Percentiles rank a stretch among this genome's conserved stretches.
phyloP scores from a whole-genome alignment of 1,140 invertebrate genomes.

The Drusus annulatus region DNA sequence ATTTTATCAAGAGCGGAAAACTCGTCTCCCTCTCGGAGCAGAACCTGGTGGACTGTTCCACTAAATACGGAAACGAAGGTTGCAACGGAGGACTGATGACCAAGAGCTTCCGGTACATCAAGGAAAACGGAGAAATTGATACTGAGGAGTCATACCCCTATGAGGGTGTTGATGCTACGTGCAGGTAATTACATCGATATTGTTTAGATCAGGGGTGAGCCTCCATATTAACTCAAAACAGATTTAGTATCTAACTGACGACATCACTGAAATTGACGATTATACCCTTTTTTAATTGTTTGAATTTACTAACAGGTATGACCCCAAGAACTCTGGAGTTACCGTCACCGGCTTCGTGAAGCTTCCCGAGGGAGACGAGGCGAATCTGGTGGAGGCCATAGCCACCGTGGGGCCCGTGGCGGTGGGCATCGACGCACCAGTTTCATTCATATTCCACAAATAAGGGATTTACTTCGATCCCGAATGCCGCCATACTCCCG shows the following conservation, averaged over 20 bases:
- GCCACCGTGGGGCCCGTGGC: constrained; percentile 91
- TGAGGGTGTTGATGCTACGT: constrained; percentile 82
- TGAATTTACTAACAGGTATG: constrained; percentile 74
- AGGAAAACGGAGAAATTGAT: constrained; percentile 90
- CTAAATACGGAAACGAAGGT: constrained; percentile 93
- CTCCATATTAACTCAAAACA: too few relatives aligned
- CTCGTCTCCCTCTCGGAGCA: constrained; percentile 96
- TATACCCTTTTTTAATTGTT: too few relatives aligned
- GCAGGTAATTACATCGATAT: too few relatives aligned
- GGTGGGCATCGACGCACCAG: constrained; percentile 93
- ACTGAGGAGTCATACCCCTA: constrained; percentile 94
- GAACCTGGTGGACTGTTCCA: constrained; percentile 96
- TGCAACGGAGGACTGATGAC: constrained; percentile 98
- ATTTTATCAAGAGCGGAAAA: constrained; percentile 87
- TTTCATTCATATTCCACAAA: constrained; percentile 78
- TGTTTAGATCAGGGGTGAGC: too few relatives aligned
- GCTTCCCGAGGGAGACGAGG: constrained; percentile 84
- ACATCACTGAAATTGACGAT: too few relatives aligned
- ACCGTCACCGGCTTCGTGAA: constrained; percentile 89
- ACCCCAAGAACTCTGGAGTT: constrained; percentile 81
- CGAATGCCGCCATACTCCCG: constrained; percentile 80
- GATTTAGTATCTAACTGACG: too few relatives aligned
- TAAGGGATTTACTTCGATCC: constrained; percentile 77
- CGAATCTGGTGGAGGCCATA: constrained; percentile 82
- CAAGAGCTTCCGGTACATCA: constrained; percentile 92